These are phyloP conservation scores for Eurystomus gularis DNA, from an alignment of 2,113 vertebrate species.

Conservation along the genomic window DNA sequence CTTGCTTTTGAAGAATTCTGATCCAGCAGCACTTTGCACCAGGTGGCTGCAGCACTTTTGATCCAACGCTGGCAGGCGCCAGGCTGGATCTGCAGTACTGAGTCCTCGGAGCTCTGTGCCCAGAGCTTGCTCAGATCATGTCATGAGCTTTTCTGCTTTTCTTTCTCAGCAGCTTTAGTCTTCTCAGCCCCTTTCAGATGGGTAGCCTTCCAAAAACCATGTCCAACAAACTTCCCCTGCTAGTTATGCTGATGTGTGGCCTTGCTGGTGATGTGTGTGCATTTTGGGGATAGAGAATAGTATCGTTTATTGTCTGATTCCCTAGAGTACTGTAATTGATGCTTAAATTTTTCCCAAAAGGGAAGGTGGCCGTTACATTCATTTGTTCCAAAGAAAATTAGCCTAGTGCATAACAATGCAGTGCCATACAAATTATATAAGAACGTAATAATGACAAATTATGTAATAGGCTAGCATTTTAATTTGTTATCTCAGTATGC, in stretches of 20 bases:
- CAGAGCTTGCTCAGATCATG: constrained; percentile 9
- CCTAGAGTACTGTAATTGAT: not conserved
- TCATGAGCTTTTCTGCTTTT: constrained; percentile 17
- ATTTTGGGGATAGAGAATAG: not conserved
- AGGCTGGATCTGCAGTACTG: constrained; percentile 17
- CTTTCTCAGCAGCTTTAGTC: not conserved
- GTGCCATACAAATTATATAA: not conserved
- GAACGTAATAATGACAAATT: not conserved
- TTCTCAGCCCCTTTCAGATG: not conserved
- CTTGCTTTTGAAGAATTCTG: constrained; percentile 57
- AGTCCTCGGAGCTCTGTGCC: constrained; percentile 2
- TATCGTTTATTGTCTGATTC: not conserved
- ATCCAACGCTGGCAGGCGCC: constrained; percentile 11
- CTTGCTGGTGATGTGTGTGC: not conserved
- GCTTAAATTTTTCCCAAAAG: constrained; percentile 5
- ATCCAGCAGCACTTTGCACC: constrained; percentile 62
- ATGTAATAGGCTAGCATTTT: not conserved
- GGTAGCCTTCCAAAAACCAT: not conserved
- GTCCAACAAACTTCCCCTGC: not conserved
- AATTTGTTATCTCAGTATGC: not conserved
- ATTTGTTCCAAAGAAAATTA: not conserved
- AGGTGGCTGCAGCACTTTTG: constrained; percentile 55
- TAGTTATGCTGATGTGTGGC: not conserved
- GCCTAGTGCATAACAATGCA: not conserved
- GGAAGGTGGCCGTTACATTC: not conserved